These are phyloP conservation scores for Crax fasciolata DNA, from an alignment of 2,797 vertebrate species.

Conservation along the genomic window DNA sequence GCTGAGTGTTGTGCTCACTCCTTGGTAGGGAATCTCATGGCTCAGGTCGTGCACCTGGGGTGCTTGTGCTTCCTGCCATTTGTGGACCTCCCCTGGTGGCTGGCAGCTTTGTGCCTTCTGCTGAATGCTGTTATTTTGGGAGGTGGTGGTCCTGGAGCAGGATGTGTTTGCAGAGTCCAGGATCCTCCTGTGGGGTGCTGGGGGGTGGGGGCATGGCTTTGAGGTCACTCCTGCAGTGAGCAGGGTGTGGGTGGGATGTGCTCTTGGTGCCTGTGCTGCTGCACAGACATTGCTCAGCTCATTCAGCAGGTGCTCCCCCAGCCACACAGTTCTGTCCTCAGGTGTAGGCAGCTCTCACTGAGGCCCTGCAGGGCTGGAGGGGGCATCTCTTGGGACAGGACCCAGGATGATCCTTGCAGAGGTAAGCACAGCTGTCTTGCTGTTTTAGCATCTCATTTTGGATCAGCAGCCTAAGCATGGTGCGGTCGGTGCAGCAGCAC, in stretches of 20 bases:
- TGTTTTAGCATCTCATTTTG: background rate
- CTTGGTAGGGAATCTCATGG: background rate
- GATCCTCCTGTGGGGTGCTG: fast-evolving
- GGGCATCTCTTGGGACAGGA: background rate
- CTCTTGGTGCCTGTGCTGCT: background rate
- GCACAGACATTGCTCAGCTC: background rate
- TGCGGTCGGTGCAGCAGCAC: background rate
- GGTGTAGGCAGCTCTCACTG: background rate
- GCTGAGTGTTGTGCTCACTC: fast-evolving
- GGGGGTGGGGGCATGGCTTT: fast-evolving
- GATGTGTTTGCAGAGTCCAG: fast-evolving
- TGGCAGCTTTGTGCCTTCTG: background rate
- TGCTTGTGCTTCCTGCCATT: background rate
- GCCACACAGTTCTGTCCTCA: background rate
- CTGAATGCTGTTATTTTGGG: background rate
- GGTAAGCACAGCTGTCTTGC: background rate
- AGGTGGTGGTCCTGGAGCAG: background rate
- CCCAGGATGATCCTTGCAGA: background rate
- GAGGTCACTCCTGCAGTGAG: too few species aligned
- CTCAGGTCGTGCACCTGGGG: background rate
- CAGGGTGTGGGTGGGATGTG: fast-evolving
- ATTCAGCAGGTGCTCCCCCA: background rate
- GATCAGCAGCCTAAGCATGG: background rate
- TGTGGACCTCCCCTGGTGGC: background rate
- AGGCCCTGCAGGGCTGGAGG: background rate